A percentile compares a stretch with the other conserved stretches of the same genome.
phyloP scores from a whole-genome alignment of 1,140 invertebrate species.

The Drosophila chauvacae region DNA sequence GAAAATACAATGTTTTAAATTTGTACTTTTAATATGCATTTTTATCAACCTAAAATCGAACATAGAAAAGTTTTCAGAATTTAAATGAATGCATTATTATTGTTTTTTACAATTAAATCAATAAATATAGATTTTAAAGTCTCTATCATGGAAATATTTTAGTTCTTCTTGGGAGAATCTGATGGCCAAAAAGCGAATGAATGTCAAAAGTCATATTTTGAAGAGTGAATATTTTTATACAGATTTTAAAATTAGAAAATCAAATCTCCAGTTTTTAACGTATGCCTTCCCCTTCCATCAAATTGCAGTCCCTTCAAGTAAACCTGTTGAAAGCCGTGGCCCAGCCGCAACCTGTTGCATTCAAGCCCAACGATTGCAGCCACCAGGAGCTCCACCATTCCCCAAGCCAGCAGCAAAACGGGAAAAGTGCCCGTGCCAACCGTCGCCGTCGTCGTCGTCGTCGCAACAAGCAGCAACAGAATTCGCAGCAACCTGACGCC shows the following conservation, averaged over 20 bases:
- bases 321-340: constrained; percentile 72
- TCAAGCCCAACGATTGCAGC: constrained; percentile 51
- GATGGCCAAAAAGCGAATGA: too few relatives aligned
- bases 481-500: constrained; percentile 73
- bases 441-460: constrained; percentile 76
- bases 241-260: neutral
- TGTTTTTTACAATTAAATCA: too few relatives aligned
- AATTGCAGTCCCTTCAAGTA: constrained; percentile 36
- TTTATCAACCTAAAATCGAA: too few relatives aligned
- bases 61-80: too few relatives aligned
- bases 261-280: neutral
- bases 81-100: too few relatives aligned
- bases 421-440: constrained; percentile 67
- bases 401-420: constrained; percentile 61
- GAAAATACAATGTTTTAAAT: too few relatives aligned
- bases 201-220: too few relatives aligned
- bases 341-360: constrained; percentile 68
- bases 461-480: constrained; percentile 75
- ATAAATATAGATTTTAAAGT: too few relatives aligned
- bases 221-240: neutral
- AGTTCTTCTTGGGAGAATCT: too few relatives aligned
- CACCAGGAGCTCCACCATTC: constrained; percentile 36
- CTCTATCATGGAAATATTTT: too few relatives aligned
- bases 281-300: neutral
- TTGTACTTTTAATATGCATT: too few relatives aligned